Percentiles rank a stretch among this genome's conserved stretches.
Evolutionary conservation across 2,113 vertebrate genomes (phyloP).

Genomic region (Spea bombifrons): DNA sequence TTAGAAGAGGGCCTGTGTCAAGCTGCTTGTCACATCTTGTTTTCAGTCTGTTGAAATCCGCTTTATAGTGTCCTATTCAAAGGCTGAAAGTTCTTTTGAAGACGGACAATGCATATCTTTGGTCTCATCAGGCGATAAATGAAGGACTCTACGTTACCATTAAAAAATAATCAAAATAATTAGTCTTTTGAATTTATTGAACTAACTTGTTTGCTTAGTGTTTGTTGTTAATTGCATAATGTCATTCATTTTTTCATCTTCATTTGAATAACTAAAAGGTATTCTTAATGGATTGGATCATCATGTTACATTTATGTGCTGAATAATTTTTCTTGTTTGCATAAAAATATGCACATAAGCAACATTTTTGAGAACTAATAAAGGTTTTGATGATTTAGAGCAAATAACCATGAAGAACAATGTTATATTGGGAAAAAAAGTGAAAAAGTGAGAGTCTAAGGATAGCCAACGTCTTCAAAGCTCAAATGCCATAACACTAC

Average conservation of each 20-base stretch:
- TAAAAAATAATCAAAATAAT: slow-evolving; percentile 77
- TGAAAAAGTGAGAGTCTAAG: too few species aligned
- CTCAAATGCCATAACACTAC: neutral
- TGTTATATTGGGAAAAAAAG: too few species aligned
- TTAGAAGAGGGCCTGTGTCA: slow-evolving; percentile 74
- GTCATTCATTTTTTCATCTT: slow-evolving; percentile 55
- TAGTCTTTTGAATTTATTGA: slow-evolving; percentile 66
- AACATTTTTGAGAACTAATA: neutral
- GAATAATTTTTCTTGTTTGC: neutral
- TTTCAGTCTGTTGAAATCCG: slow-evolving; percentile 78
- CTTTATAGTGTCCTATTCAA: slow-evolving; percentile 73
- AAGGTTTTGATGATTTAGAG: too few species aligned
- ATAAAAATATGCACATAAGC: neutral
- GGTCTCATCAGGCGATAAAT: slow-evolving; percentile 67
- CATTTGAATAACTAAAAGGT: slow-evolving; percentile 52
- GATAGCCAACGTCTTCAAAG: neutral
- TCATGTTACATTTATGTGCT: slow-evolving; percentile 49
- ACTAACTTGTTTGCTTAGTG: slow-evolving; percentile 61
- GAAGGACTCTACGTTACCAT: slow-evolving; percentile 65
- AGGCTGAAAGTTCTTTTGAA: slow-evolving; percentile 62
- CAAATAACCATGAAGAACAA: too few species aligned
- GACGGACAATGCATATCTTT: slow-evolving; percentile 71
- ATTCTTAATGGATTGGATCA: slow-evolving; percentile 53
- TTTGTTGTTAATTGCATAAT: slow-evolving; percentile 59
- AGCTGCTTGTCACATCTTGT: slow-evolving; percentile 84